Base-by-base conservation (phyloP, 1,140 invertebrate genomes). In the Cardiocondyla obscurior region DNA sequence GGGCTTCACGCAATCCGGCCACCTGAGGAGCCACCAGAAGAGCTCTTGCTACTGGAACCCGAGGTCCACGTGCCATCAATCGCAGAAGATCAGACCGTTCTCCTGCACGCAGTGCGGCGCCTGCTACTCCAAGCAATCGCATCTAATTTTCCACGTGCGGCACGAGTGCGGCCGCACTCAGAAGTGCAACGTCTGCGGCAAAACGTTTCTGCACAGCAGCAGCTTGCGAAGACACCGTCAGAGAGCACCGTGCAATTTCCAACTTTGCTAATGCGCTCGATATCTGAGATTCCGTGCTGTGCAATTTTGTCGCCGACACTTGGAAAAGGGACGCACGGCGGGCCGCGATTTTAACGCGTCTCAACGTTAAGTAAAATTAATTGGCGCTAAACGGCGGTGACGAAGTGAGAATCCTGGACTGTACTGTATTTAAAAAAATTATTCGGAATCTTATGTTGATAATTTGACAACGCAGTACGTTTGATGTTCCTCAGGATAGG, bases 1-100 rank as follows among this genome's bases (percentile, higher is more conserved):
- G 33, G 94, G 94, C 57, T 95, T 94, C 89, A 94, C 93, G 69
- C 92, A 94, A 69, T 94, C 92, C 4, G 94, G 94, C 1, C 94
- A 94, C 42, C 85, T 95, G 46, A 94, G 92, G 14, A 94, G 93
- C 3, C 95, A 95, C 77, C 88, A 90, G 62, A 85, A 87, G 53
- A 91, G 69, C 10, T 87, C 89, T 12, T 93, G 92, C 77, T 92
- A 92, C 46, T 91, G 88, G 69, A 93, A 93, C 51, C 91, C 91
- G 0, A 53, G 72, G 0, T 89, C 91, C 0, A 86, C 76, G 2
- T 92, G 88, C 36, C 90, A 90, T 64, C 88, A 86, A 33, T 70
- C 76, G 12, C 85, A 85, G 30, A 88, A 79, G 5, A 89, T 69
- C 46, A 87, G 90, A 36, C 91, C 91, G 0, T 90, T 85, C 46